Evolutionary conservation across 1,140 invertebrate genomes (phyloP), one percentile per base, ranked within the genome.

Genomic region (Drosophila nigromelanica): DNA sequence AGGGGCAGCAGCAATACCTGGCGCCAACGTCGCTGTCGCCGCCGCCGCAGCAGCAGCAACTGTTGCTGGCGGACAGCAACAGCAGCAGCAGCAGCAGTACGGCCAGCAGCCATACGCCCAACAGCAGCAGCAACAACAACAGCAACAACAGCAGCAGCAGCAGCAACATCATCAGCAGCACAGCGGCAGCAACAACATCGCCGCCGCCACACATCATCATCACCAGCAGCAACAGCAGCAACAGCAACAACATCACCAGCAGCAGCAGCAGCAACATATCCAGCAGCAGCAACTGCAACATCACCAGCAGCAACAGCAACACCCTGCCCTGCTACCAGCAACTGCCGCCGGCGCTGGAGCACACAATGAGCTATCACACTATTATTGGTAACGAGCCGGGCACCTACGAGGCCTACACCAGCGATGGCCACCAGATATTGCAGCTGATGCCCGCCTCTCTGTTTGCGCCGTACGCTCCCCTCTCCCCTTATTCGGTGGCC

Each of bases 321-420:
- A 80, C 50, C 76, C 78, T 81, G 73, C 90, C 73, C 86, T 92
- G 85, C 54, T 91, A 75, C 86, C 91, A 91, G 76, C 90, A 78
- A 72, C 90, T 91, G 85, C 91, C 70, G 78, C 86, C 78, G 71
- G 35, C 27, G 79, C 83, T 85, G 90, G 90, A 90, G 72, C 89
- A 79, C 90, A 91, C 86, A 86, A 91, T 81, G 91, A 92, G 75
- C 68, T 92, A 91, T 92, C 91, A 83, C 91, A 92, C 90, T 92
- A 92, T 85, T 92, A 92, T 90, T 92, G 91, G 91, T 92, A 92
- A 76, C 76, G 63, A 59, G 8, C 45, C 61, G 27, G 52, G 39
- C 5, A 8, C 42, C n/a, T 63, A 70, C 14, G 61, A 80, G 62
- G 21, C 59, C 27, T 58, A 66, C 66, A 81, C 42, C 63, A 85